phyloP scores from a whole-genome alignment of 2,113 vertebrate genomes.

The Aptenodytes forsteri region DNA sequence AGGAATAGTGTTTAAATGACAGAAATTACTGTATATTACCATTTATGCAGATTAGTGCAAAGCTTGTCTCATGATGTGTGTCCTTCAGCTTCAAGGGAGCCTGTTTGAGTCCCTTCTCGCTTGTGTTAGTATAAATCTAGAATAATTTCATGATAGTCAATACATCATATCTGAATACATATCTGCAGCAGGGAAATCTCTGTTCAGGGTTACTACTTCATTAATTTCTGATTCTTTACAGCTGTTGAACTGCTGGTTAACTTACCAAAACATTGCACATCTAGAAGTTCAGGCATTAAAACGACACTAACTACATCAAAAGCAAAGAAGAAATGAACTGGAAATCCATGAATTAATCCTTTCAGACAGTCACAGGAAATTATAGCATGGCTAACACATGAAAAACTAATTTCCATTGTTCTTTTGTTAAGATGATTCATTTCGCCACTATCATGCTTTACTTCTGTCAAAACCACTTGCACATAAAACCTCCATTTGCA shows the following conservation, averaged over 20 bases:
- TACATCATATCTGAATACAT: neutral
- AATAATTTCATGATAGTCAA: neutral
- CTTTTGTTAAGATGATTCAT: neutral
- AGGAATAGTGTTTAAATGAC: neutral
- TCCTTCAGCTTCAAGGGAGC: slow-evolving; percentile 22
- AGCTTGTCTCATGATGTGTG: neutral
- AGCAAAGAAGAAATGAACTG: neutral
- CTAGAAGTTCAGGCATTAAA: neutral
- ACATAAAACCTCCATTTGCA: neutral
- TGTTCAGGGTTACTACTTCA: neutral
- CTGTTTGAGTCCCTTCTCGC: neutral
- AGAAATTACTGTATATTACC: slow-evolving; percentile 14
- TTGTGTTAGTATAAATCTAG: neutral
- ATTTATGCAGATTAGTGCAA: neutral
- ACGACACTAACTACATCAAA: neutral
- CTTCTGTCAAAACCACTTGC: neutral
- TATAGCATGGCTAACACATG: neutral
- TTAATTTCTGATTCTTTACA: slow-evolving; percentile 22
- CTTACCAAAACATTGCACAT: neutral
- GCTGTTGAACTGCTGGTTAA: neutral
- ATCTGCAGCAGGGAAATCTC: neutral
- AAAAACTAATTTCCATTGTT: neutral
- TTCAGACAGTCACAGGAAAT: neutral
- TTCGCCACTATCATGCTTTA: neutral
- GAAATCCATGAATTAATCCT: slow-evolving; percentile 10